Base-by-base conservation (phyloP, 2,113 vertebrate species). In the Tetraodon nigroviridis region DNA sequence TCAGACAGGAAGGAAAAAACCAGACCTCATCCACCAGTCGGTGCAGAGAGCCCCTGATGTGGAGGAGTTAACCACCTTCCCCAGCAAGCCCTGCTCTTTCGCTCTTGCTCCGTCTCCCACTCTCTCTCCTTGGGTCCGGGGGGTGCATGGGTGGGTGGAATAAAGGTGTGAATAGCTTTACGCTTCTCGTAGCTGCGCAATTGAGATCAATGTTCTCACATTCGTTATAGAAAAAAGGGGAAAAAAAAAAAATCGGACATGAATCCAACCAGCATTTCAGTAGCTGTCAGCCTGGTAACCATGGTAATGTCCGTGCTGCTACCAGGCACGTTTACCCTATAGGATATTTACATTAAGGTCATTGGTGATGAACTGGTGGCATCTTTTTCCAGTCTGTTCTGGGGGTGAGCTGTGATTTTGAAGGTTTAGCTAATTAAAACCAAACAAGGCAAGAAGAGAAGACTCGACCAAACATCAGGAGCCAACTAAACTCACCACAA, bases 161-260 rank as follows among this genome's bases (percentile, higher is more conserved):
- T 13, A 18, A 71, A 71, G 69, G 84, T 81, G 84, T 77, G 73
- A 80, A 79, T 83, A 78, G 79, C 82, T 87, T 82, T 69, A 74
- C 17, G 75, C 79, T 50, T 79, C 81, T 85, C 78, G 32, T 29
- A 61, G n/a, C 66, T 0, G 64, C 73, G 69, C 75, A 71, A 62
- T 61, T 84, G 78, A 62, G 71, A 67, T 71, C 55, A 57, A 69
- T 69, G 1, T 37, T 12, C 2, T 37, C 12, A 37, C 32, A 37
- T 11, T 17, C 44, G 4, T 1, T 7, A 20, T 19, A 54, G 53
- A 6, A 29, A 49, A 49, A 5, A 19, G 18, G 47, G 2, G 3
- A 21, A 64, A 45, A 21, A 21, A 64, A 45, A 21, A 56, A 48
- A n/a, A 29, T 37, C 51, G 58, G 57, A 51, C 20, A 27, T 51